Conservation (phyloP, 2,797 vertebrate species). For the Liasis olivaceus region DNA sequence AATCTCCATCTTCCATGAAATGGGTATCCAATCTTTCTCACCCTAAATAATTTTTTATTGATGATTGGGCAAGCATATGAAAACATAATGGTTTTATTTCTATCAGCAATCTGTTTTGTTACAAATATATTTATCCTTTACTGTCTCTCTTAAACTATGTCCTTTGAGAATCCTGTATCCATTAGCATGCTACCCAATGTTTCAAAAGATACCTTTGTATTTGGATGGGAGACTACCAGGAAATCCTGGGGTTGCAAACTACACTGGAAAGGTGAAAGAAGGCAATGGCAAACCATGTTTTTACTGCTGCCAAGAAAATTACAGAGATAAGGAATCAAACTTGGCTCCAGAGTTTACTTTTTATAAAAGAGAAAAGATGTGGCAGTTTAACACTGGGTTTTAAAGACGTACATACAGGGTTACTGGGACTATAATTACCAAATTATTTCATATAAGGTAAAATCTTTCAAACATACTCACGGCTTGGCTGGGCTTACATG, state of each 20-base stretch:
- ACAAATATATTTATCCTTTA: too few species aligned
- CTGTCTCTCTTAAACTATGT: not conserved
- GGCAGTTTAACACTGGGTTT: not conserved
- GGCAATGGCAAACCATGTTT: not conserved
- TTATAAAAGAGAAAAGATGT: not conserved
- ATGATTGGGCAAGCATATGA: not conserved
- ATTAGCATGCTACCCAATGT: not conserved
- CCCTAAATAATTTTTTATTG: not conserved
- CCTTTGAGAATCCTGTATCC: not conserved
- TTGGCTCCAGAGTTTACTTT: not conserved
- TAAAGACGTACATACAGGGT: not conserved
- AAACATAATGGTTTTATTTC: not conserved
- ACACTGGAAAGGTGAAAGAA: not conserved
- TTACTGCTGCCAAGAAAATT: not conserved
- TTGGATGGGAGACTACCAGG: not conserved
- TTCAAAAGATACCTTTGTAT: not conserved
- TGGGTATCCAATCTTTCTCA: not conserved
- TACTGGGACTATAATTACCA: not conserved
- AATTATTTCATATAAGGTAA: not conserved
- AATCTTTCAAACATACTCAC: not conserved
- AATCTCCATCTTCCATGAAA: not conserved
- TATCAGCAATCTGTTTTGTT: not conserved
- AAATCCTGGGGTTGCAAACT: too few species aligned
- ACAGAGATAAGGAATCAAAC: not conserved
- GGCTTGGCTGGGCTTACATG: not conserved